phyloP scores from a whole-genome alignment of 2,888 invertebrate species.

The Cheilosia soror region DNA sequence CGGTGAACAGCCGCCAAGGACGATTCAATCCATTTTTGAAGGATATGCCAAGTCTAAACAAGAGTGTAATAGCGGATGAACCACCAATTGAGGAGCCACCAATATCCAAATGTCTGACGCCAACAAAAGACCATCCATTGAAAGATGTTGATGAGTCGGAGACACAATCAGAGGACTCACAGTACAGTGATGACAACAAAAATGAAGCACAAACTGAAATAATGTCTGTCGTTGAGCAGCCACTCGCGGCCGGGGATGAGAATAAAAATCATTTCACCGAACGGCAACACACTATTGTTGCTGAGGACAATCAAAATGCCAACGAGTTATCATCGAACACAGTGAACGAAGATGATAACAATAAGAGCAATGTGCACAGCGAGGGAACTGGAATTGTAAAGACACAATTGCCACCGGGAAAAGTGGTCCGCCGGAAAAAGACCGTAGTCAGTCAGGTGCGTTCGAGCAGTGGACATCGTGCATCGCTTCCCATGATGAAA shows the following conservation, averaged over 20 bases:
- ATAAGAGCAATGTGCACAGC: slow-evolving; percentile 81
- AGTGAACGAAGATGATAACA: slow-evolving; percentile 77
- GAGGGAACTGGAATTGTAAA: slow-evolving; percentile 87
- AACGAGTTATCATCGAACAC: slow-evolving; percentile 79
- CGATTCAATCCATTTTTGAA: slow-evolving; percentile 87
- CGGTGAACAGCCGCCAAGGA: slow-evolving; percentile 81
- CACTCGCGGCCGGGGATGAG: slow-evolving; percentile 45
- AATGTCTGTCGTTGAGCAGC: slow-evolving; percentile 37
- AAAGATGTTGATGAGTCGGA: slow-evolving; percentile 69
- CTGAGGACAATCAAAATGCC: slow-evolving; percentile 82
- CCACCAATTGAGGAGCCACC: slow-evolving; percentile 30
- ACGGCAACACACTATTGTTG: slow-evolving; percentile 77
- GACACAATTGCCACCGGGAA: slow-evolving; percentile 89
- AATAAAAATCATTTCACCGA: slow-evolving; percentile 64
- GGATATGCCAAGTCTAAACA: slow-evolving; percentile 84
- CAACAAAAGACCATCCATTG: slow-evolving; percentile 77
- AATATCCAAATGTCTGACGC: slow-evolving; percentile 70
- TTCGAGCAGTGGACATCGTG: slow-evolving; percentile 84
- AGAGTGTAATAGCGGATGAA: slow-evolving; percentile 60
- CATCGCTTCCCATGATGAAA: slow-evolving; percentile 87
- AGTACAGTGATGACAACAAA: slow-evolving; percentile 73
- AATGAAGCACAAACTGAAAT: slow-evolving; percentile 69
- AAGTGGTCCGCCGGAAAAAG: slow-evolving; percentile 85
- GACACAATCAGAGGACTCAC: slow-evolving; percentile 63
- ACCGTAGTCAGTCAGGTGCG: slow-evolving; percentile 76